phyloP scores from a whole-genome alignment of 1,140 invertebrate genomes.

The Chironomus tepperi region DNA sequence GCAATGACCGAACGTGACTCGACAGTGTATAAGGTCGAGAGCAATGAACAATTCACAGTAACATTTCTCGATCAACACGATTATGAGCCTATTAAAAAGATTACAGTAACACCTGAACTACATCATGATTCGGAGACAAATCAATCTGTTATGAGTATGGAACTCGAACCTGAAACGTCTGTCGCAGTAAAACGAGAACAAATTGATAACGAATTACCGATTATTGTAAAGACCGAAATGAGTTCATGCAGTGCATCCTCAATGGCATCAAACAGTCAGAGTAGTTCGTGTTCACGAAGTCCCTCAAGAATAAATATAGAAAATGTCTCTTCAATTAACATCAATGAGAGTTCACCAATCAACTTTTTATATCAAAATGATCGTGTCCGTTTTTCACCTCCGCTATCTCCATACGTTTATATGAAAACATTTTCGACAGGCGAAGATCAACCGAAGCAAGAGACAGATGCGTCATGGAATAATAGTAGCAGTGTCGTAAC shows the following conservation, averaged over 20 bases:
- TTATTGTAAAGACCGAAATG: constrained; percentile 9
- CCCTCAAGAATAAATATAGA: background rate
- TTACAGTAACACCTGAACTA: background rate
- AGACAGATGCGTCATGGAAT: background rate
- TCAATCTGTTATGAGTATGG: constrained; percentile 6
- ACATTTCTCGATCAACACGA: constrained; percentile 4
- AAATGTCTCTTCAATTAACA: background rate
- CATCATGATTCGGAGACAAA: constrained; percentile 11
- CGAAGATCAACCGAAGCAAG: constrained; percentile 17
- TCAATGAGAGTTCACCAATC: constrained; percentile 1
- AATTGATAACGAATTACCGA: background rate
- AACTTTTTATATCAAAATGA: constrained; percentile 21
- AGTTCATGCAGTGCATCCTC: background rate
- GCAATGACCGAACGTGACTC: background rate
- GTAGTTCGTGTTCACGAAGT: background rate
- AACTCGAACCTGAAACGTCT: background rate
- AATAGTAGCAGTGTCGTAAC: background rate
- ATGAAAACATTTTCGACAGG: constrained; percentile 4
- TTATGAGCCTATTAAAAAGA: background rate
- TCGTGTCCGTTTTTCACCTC: constrained; percentile 2
- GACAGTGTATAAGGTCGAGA: background rate
- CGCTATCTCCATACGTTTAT: constrained; percentile 4
- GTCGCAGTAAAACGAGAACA: background rate
- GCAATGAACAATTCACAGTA: constrained; percentile 3
- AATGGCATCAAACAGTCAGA: background rate